Base-by-base conservation (phyloP, 2,888 invertebrate species). In the Diarsia mendica region DNA sequence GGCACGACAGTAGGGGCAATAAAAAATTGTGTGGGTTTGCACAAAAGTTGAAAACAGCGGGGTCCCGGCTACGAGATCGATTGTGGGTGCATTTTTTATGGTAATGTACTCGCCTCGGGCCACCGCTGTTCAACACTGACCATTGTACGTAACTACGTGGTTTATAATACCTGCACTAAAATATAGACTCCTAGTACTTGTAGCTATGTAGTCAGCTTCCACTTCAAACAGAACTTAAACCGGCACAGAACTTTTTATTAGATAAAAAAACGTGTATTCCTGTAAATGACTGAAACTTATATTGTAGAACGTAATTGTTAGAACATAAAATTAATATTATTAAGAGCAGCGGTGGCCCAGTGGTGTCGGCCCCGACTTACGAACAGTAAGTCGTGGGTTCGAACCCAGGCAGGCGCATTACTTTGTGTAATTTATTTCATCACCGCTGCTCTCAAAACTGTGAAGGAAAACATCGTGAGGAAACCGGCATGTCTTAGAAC, bases 61-160 rank as follows among this genome's bases (percentile, higher is more conserved):
- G 80, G 82, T 78, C 70, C 70, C 76, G 75, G 70, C 70, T 75
- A 67, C 68, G 66, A 77, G 86, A 82, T 87, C 87, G 82, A 87
- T 83, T 75, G 75, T 70, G 72, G 79, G 75, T 87, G 87, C 85
- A 87, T 87, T 87, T 86, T 87, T 87, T 87, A 87, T 87, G 86
- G 71, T 80, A 85, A 87, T 87, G 75, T 75, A 72, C 58, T 75
- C 67, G 77, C 83, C 67, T 71, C 75, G 60, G 85, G 74, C 75
- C 67, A 82, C 75, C 75, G 82, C 65, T 65, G 66, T 63, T 81
- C 81, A 73, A 51, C n/a, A 58, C 70, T 71, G 69, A 65, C 74
- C 75, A 77, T 78, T 83, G 75, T 72, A 65, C 58, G 67, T 39
- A 77, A 73, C 80, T 79, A 68, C 79, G 68, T 68, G 65, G 51